These are phyloP conservation scores for Gopherus flavomarginatus DNA, from an alignment of 2,113 vertebrate species.

Conservation along the genomic window DNA sequence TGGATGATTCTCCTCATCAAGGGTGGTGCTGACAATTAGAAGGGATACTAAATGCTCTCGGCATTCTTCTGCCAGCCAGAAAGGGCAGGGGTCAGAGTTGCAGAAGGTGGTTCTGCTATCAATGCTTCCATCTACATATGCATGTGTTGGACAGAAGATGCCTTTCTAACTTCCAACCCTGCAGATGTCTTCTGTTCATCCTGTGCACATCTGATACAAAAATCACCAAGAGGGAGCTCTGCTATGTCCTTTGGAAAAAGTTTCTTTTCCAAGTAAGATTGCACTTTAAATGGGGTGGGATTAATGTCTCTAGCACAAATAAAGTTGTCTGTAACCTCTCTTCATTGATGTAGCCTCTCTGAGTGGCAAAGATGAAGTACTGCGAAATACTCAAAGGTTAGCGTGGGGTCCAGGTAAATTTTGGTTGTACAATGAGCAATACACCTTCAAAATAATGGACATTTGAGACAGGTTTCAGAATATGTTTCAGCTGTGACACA, in stretches of 20 bases:
- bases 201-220: not conserved
- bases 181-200: not conserved
- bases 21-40: too few species aligned
- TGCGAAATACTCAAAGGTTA: not conserved
- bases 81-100: too few species aligned
- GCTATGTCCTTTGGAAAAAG: not conserved
- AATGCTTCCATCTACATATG: too few species aligned
- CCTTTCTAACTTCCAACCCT: too few species aligned
- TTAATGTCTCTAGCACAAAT: not conserved
- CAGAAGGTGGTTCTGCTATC: too few species aligned
- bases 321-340: not conserved
- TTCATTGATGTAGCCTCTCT: not conserved
- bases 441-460: not conserved
- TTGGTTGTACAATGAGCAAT: not conserved
- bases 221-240: not conserved
- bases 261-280: not conserved
- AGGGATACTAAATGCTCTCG: too few species aligned
- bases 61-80: too few species aligned
- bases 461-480: not conserved
- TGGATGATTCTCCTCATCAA: not conserved
- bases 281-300: not conserved
- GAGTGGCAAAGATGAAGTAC: not conserved
- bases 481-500: not conserved
- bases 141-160: too few species aligned
- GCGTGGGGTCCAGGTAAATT: not conserved